Evolutionary conservation across 2,113 vertebrate species (phyloP), one percentile per base, ranked within the genome.

Genomic region (Platichthys stellatus): DNA sequence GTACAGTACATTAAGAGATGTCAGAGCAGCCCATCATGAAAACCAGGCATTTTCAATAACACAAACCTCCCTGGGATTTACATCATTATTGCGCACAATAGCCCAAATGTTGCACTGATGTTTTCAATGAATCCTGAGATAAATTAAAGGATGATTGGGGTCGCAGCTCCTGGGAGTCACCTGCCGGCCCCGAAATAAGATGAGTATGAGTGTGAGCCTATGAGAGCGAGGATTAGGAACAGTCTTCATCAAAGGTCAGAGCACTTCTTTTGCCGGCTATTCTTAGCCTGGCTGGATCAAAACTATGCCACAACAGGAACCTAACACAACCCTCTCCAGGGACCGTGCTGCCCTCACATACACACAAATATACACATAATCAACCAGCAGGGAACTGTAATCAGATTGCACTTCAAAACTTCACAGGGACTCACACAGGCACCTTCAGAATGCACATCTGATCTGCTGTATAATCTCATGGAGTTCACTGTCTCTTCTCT

Each of bases 271-370:
- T 84, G 54, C 5, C 31, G 17, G 83, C 66, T 92, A 91, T 91
- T 87, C 90, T 86, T 88, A 91, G 77, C 74, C 70, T 13, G 43
- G 60, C 80, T 71, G 76, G 70, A 87, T 81, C 79, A 89, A 75
- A 87, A 73, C 78, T 82, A 82, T 5, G 24, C 70, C 82, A 80
- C 81, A 81, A 72, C 74, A 83, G 74, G 65, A 86, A 83, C 80
- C 60, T 75, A 70, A 75, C 53, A 71, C 81, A 74, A 81, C 69
- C 57, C 51, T 65, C 75, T 57, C 72, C 24, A 62, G 75, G 74
- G 74, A 86, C 71, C n/a, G 28, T 26, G 35, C 40, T 63, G 74
- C 15, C 47, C 47, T 7, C 24, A 47, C 35, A 81, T 24, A 63
- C 20, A 64, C 66, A 60, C 59, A 63, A 31, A 72, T 38, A 69